Base-by-base conservation (phyloP, 2,888 invertebrate species). In the Nipponacmea schrenckii region DNA sequence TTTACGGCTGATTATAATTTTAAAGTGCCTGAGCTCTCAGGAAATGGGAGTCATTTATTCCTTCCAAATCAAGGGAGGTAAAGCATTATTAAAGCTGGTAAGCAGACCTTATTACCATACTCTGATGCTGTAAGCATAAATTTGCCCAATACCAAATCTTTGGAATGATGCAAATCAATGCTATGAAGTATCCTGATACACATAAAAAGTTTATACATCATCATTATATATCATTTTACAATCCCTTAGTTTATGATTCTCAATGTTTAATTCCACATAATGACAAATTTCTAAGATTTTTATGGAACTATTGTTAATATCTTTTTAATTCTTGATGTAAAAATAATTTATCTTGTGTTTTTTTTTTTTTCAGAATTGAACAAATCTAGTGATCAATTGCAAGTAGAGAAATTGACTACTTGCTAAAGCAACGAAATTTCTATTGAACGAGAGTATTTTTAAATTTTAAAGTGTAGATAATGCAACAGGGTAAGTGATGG, bases 1-100 rank as follows among this genome's bases (percentile, higher is more conserved):
- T 69, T 64, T 69, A 46, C 48, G 48, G 64, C 48, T 64, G 64
- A 69, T 64, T 26, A 45, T 39, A 56, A 39, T 56, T 39, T 68
- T 62, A 39, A 68, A 69, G 69, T 69, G 69, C 69, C 69, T 69
- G 39, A 64, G 63, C 69, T 69, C 69, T 69, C 69, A 64, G 69
- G 68, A 68, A 68, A 68, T 68, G 68, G 68, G 68, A 68, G 68
- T 68, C 56, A 39, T 62, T 68, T 39, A 62, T 56, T 68, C 68
- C 68, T 68, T 68, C 68, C 68, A 68, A 68, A 50, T 44, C 39
- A 66, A 31, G 66, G 66, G 46, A 66, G 66, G 39, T 44, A 24
- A 44, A 66, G 39, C 39, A 66, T 45, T 66, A 66, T 46, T 66
- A 44, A 66, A 44, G 45, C 66, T 66, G 39, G 66, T 66, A 44